Evolutionary conservation across 2,888 invertebrate genomes (phyloP), one percentile per base, ranked within the genome.

Genomic region (Drosophila meridiana): DNA sequence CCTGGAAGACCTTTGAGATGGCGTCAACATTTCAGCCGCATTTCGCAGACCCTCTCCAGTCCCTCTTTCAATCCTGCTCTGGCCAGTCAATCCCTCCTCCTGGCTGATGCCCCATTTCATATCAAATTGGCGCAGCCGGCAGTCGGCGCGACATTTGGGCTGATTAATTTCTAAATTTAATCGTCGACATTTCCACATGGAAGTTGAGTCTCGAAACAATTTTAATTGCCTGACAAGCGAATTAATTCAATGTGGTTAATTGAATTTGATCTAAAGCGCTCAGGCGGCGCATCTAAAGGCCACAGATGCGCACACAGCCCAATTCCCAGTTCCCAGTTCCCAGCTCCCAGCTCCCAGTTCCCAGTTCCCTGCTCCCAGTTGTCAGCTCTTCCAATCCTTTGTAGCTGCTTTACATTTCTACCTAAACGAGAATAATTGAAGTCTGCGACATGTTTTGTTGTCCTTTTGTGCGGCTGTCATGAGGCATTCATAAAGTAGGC

Each of bases 171-270:
- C 87, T 87, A 87, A 87, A 87, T 90, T 87, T 87, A 87, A 90
- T 70, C 76, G 71, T 70, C 88, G 88, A 88, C 87, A 87, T 87
- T 87, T 90, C 61, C 78, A 69, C 79, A 69, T 76, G 82, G 73
- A 78, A 73, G 65, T 70, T 43, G 43, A 48, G 11, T 55, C 80
- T 74, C 69, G 36, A 70, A 87, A 80, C 80, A 85, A 92, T 92
- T 92, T 92, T 92, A 92, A 92, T 92, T 90, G 90, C 83, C 86
- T 91, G 91, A 91, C 92, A 91, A 89, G 87, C 85, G 92, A 92
- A 92, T 92, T 92, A 91, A 92, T 92, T 92, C 91, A 91, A 87
- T 90, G 92, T 89, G 89, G 92, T 91, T 93, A 92, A 92, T 93
- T 92, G 92, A 87, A 90, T 91, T 89, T 92, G 93, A 92, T 91